These are phyloP conservation scores for Phaenicophaeus curvirostris DNA, from an alignment of 2,797 vertebrate species.

Conservation along the genomic window DNA sequence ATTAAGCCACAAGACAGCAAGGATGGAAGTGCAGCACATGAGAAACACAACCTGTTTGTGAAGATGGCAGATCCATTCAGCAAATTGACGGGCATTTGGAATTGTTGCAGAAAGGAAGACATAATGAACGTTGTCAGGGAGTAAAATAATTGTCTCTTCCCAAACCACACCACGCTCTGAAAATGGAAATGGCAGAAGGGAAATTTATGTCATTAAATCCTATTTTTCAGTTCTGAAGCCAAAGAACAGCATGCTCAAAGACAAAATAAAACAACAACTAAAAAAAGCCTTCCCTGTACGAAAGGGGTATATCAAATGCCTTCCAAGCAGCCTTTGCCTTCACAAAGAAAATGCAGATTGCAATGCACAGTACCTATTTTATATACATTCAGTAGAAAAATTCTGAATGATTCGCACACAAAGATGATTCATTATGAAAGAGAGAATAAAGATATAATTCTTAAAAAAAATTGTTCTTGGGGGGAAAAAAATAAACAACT, in stretches of 20 bases:
- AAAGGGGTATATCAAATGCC: not conserved
- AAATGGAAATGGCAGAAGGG: not conserved
- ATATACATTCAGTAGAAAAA: not conserved
- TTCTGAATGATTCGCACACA: not conserved
- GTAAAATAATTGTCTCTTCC: constrained; percentile 99
- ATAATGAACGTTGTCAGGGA: constrained; percentile 98
- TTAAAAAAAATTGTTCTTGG: not conserved
- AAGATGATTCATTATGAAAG: not conserved
- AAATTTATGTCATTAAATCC: not conserved
- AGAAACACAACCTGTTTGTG: constrained; percentile 88
- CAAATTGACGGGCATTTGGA: constrained; percentile 96
- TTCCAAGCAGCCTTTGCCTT: not conserved
- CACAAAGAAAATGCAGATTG: not conserved
- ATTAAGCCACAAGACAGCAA: not conserved
- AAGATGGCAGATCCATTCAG: constrained; percentile 98
- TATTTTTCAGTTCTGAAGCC: not conserved
- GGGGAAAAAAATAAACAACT: not conserved
- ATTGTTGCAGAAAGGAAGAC: constrained; percentile 98
- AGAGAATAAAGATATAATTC: not conserved
- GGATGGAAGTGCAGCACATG: not conserved
- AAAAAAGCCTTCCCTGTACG: not conserved
- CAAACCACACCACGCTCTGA: constrained; percentile 97
- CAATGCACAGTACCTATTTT: not conserved
- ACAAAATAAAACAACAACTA: not conserved
- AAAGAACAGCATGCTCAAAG: not conserved